A percentile compares a stretch with the other conserved stretches of the same genome.
Evolutionary conservation across 1,140 invertebrate species (phyloP).

Genomic region (Portunus trituberculatus): DNA sequence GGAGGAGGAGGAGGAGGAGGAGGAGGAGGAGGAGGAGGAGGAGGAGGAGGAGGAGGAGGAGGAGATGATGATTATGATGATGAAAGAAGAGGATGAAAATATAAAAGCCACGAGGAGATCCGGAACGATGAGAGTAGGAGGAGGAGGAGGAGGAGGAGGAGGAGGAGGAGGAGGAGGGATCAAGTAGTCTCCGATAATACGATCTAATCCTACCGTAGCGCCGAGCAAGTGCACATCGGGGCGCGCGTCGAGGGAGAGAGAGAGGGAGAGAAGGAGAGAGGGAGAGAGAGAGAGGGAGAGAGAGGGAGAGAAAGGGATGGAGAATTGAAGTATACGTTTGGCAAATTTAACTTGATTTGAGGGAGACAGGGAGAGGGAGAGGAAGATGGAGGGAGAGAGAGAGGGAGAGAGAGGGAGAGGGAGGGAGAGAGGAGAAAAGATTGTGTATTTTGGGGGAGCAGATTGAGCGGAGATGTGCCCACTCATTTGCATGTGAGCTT

Average conservation of each 20-base stretch:
- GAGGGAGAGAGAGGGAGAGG: neutral
- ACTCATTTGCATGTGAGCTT: slow-evolving; percentile 48
- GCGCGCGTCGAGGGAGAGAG: neutral
- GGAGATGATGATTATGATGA: neutral
- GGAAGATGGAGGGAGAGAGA: neutral
- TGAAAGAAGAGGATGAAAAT: neutral
- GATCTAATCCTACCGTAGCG: slow-evolving; percentile 68
- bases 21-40: neutral
- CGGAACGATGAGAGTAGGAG: neutral
- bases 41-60: neutral
- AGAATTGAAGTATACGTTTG: slow-evolving; percentile 57
- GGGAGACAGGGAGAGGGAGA: slow-evolving; percentile 1
- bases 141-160: neutral
- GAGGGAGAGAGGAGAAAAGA: too few relatives aligned
- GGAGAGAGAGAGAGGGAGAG: neutral
- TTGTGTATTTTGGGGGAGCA: slow-evolving; percentile 50
- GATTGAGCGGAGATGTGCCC: slow-evolving; percentile 50
- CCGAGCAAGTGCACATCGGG: slow-evolving; percentile 66
- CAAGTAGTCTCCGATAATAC: slow-evolving; percentile 47
- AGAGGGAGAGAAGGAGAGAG: neutral
- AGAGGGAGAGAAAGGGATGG: neutral
- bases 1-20: neutral
- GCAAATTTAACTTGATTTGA: slow-evolving; percentile 71
- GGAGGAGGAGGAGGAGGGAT: neutral
- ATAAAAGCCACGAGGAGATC: neutral